Conservation (phyloP, 2,113 vertebrate genomes). For the Oncorhynchus clarkii region DNA sequence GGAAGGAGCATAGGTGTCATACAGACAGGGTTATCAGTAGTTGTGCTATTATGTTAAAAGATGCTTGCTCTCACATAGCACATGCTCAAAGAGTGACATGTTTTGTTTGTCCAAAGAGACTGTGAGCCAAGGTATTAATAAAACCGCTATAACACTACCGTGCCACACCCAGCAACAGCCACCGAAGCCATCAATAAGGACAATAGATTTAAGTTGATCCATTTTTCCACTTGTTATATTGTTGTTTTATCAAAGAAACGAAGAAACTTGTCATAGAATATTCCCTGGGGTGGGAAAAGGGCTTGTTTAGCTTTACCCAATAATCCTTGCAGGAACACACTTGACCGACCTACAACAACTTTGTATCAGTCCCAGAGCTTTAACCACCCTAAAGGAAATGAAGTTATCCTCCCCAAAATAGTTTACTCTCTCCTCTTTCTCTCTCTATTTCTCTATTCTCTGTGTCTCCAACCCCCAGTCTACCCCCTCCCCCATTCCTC, state of each 20-base stretch:
- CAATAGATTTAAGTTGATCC: neutral
- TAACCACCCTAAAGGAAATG: slow-evolving; percentile 34
- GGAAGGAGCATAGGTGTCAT: slow-evolving; percentile 35
- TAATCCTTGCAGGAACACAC: neutral
- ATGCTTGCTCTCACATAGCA: slow-evolving; percentile 53
- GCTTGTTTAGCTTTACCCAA: too few relatives aligned
- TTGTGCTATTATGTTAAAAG: slow-evolving; percentile 33
- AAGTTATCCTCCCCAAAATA: slow-evolving; percentile 49
- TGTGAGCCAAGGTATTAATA: slow-evolving; percentile 45
- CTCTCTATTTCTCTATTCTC: slow-evolving; percentile 18
- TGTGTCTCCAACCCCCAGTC: slow-evolving; percentile 33
- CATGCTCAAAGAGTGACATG: slow-evolving; percentile 49
- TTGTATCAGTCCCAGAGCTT: neutral
- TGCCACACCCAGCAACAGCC: neutral
- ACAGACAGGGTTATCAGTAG: slow-evolving; percentile 50
- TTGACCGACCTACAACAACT: neutral
- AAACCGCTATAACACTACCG: slow-evolving; percentile 34
- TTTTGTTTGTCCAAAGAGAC: slow-evolving; percentile 48
- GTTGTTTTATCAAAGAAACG: too few relatives aligned
- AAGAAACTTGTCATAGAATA: too few relatives aligned
- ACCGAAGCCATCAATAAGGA: neutral
- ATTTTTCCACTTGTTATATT: too few relatives aligned
- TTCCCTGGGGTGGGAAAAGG: neutral
- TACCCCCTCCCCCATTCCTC: slow-evolving; percentile 22
- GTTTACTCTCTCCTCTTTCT: neutral